These are phyloP conservation scores for Remorina albescens DNA, from an alignment of 2,797 vertebrate genomes.

Conservation along the genomic window DNA sequence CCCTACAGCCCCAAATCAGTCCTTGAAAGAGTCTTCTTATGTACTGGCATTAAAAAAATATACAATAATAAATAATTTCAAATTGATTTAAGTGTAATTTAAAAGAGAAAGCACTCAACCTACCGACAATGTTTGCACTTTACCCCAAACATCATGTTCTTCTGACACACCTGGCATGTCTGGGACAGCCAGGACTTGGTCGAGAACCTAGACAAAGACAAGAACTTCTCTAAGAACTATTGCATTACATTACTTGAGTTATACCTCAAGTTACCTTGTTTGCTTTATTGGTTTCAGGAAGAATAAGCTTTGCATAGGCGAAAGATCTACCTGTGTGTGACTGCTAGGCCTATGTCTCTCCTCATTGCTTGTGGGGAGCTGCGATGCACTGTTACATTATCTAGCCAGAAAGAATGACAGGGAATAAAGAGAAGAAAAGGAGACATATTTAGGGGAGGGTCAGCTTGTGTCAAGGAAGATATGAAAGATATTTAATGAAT, in stretches of 20 bases:
- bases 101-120: constrained; percentile 35
- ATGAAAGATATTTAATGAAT: background rate
- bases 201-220: constrained; percentile 89
- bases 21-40: background rate
- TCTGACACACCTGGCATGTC: constrained; percentile 98
- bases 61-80: background rate
- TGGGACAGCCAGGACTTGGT: constrained; percentile 99
- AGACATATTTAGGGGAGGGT: background rate
- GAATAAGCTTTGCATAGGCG: background rate
- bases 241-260: background rate
- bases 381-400: constrained; percentile 88
- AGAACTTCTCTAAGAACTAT: background rate
- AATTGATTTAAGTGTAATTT: background rate
- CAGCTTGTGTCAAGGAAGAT: background rate
- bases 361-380: constrained; percentile 94
- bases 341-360: constrained; percentile 94
- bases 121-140: constrained; percentile 96
- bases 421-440: background rate
- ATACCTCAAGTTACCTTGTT: background rate
- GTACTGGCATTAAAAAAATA: background rate
- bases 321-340: constrained; percentile 92
- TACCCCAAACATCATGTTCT: constrained; percentile 99
- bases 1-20: background rate
- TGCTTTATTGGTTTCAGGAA: background rate
- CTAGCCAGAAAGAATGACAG: constrained; percentile 49